A percentile compares a stretch with the other conserved stretches of the same genome.
Conservation (phyloP, 1,140 invertebrate genomes). For the Drosophila ambigua region DNA sequence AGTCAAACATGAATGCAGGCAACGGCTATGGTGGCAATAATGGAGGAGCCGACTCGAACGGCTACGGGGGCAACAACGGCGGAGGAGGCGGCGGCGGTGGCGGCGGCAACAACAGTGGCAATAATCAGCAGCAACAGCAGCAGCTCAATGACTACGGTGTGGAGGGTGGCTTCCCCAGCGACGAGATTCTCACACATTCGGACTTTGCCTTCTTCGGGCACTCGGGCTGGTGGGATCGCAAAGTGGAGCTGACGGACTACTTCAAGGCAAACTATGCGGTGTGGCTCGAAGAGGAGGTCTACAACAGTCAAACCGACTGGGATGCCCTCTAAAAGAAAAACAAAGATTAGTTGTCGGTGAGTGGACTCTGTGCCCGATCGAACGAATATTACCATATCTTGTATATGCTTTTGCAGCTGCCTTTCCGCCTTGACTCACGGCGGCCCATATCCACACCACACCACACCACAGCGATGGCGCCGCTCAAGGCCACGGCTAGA, state of each 20-base stretch:
- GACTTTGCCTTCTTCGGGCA: conserved; percentile 83
- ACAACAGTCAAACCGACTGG: conserved; percentile 92
- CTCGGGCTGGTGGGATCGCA: conserved; percentile 84
- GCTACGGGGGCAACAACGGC: conserved; percentile 51
- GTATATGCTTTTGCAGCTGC: conserved; percentile 9
- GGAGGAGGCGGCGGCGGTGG: conserved; percentile 30
- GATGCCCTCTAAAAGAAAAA: conserved; percentile 84
- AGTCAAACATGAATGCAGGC: conserved; percentile 70
- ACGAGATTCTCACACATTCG: conserved; percentile 80
- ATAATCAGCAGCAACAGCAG: conserved; percentile 76
- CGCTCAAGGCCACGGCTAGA: not conserved
- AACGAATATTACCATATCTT: too few relatives aligned
- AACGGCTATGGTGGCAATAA: conserved; percentile 53
- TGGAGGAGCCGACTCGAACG: conserved; percentile 53
- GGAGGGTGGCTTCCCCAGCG: conserved; percentile 79
- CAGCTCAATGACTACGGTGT: conserved; percentile 79
- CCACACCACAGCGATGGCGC: not conserved
- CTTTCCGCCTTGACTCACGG: not conserved
- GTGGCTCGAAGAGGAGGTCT: conserved; percentile 99
- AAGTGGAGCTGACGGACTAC: conserved; percentile 94
- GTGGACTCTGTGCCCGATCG: not conserved
- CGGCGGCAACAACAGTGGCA: conserved; percentile 49
- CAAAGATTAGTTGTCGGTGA: conserved; percentile 14
- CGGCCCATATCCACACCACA: not conserved
- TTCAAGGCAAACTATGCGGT: conserved; percentile 98